Percentiles rank a stretch among this genome's conserved stretches.
phyloP scores from a whole-genome alignment of 2,888 invertebrate genomes.

The Diarsia rubi region DNA sequence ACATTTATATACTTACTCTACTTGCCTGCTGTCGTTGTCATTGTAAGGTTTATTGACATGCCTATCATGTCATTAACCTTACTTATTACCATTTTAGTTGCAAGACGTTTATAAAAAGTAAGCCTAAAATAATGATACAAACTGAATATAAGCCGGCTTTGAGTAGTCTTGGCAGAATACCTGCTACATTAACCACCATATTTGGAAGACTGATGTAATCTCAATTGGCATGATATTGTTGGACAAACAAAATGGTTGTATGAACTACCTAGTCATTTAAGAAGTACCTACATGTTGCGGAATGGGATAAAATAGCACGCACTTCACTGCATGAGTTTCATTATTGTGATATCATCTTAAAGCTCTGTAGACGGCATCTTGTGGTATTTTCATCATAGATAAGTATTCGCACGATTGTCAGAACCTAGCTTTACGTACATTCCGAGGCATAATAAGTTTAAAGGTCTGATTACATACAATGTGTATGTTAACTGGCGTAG shows the following conservation, averaged over 20 bases:
- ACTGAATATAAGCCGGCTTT: neutral
- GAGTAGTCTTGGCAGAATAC: neutral
- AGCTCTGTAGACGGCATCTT: constrained; percentile 14
- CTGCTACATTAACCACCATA: constrained; percentile 2
- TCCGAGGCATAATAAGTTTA: neutral
- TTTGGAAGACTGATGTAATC: constrained; percentile 36
- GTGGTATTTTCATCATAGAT: constrained; percentile 38
- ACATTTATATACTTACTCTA: too few species aligned
- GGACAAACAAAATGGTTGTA: constrained; percentile 4
- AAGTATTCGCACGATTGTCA: constrained; percentile 17
- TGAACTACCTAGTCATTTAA: neutral
- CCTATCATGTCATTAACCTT: too few species aligned
- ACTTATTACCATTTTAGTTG: neutral
- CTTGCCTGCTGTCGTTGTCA: too few species aligned
- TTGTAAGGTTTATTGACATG: too few species aligned
- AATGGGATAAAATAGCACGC: constrained; percentile 33
- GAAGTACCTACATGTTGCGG: neutral
- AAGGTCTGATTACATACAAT: neutral
- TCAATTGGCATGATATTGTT: constrained; percentile 7
- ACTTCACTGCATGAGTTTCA: constrained; percentile 9
- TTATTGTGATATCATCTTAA: constrained; percentile 35
- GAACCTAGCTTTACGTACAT: constrained; percentile 11
- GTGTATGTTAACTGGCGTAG: constrained; percentile 19
- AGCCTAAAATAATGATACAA: neutral
- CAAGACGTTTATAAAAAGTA: neutral